phyloP scores from a whole-genome alignment of 2,797 vertebrate species.

The Acomys russatus region DNA sequence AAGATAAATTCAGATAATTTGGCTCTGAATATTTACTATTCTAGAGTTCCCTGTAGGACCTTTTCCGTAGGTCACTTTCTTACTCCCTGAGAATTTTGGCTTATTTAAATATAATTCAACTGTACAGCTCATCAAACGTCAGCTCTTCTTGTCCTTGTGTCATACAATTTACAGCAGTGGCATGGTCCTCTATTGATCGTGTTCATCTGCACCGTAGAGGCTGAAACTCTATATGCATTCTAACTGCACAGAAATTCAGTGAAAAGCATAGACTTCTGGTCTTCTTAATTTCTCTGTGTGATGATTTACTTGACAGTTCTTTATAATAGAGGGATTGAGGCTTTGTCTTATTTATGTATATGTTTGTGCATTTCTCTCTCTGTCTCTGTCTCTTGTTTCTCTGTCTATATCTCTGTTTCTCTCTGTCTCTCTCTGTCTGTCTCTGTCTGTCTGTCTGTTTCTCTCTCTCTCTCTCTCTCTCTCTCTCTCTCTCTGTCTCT shows the following conservation, averaged over 20 bases:
- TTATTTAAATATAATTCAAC: not conserved
- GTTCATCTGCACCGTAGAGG: not conserved
- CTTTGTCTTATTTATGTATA: not conserved
- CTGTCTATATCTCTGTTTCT: not conserved
- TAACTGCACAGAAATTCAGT: not conserved
- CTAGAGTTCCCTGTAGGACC: not conserved
- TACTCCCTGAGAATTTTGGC: not conserved
- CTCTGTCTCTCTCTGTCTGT: too few species aligned
- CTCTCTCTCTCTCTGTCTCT: too few species aligned
- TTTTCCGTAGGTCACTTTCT: not conserved
- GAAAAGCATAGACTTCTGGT: not conserved
- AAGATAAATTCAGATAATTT: not conserved
- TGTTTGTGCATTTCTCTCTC: not conserved
- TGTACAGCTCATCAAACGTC: not conserved
- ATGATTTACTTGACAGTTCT: not conserved
- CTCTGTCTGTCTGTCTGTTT: not conserved
- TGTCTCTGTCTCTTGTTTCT: not conserved
- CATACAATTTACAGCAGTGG: not conserved
- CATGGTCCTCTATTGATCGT: not conserved
- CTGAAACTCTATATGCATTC: not conserved
- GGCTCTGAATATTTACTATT: not conserved
- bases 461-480: not conserved
- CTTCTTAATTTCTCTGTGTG: not conserved
- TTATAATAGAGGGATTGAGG: not conserved
- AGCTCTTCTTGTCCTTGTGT: not conserved